phyloP scores from a whole-genome alignment of 2,888 invertebrate species.

The Spilosoma lubricipeda region DNA sequence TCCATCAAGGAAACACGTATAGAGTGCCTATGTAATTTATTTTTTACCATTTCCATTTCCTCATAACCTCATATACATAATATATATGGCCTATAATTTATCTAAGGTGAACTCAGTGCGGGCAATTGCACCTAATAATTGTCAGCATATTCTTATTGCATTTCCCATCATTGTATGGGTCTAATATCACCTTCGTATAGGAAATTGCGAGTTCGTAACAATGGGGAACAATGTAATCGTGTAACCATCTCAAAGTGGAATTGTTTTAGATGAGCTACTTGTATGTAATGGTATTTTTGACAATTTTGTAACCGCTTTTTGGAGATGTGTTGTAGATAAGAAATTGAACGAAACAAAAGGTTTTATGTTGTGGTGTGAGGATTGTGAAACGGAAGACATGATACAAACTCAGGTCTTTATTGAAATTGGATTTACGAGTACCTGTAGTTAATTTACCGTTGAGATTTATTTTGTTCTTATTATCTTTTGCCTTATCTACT shows the following conservation, averaged over 20 bases:
- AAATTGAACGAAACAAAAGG: background rate
- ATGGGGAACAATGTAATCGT: conserved; percentile 50
- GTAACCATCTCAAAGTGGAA: conserved; percentile 47
- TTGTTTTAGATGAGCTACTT: conserved; percentile 50
- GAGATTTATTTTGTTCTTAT: background rate
- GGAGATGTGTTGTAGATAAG: conserved; percentile 2
- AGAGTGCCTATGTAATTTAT: conserved; percentile 18
- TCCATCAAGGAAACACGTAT: conserved; percentile 21
- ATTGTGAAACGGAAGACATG: background rate
- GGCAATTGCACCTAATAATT: conserved; percentile 69
- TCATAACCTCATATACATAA: conserved; percentile 43
- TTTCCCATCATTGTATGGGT: conserved; percentile 63
- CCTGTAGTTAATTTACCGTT: background rate
- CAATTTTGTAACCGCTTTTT: conserved; percentile 29
- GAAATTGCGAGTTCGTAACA: conserved; percentile 53
- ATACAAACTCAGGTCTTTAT: background rate
- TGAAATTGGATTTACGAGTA: background rate
- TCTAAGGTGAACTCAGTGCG: conserved; percentile 49
- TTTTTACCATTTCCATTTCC: conserved; percentile 35
- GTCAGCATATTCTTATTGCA: conserved; percentile 49
- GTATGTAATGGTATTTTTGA: conserved; percentile 38
- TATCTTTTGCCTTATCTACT: background rate
- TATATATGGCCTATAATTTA: conserved; percentile 47
- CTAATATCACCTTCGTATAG: conserved; percentile 55
- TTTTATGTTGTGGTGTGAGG: background rate